Base-by-base conservation (phyloP, 2,888 invertebrate species). In the Limnephilus lunatus region DNA sequence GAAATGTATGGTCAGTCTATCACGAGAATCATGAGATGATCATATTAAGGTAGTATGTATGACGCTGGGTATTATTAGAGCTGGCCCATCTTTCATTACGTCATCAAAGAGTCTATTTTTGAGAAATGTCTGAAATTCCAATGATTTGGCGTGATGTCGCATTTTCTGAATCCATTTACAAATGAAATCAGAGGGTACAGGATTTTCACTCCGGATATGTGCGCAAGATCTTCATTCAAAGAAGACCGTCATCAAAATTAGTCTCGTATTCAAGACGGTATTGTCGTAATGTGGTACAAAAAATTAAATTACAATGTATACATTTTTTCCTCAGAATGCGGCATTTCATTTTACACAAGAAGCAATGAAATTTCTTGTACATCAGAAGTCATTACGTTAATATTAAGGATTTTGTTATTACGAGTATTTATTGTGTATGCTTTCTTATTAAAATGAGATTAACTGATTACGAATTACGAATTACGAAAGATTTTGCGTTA, bases 1-100 rank as follows among this genome's bases (percentile, higher is more conserved):
- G 82, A 82, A 82, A 82, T 82, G 30, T 82, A 25, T 1, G 82
- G 82, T 82, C 82, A 82, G 82, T 32, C 53, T 68, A 68, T 25
- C 53, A 68, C 25, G 53, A 68, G 25, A 53, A 68, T 25, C 53
- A 68, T 25, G 53, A 68, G 53, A 68, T 68, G 53, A 19, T 19
- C 25, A 68, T 68, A 44, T 7, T 44, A 12, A n/a, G 39, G 12
- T 68, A 25, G 3, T 7, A 68, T 68, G 14, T 25, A 68, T 19
- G 19, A 5, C 53, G 53, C 53, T 19, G 53, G 53, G 25, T 25
- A 68, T 68, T 39, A 39, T 39, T 68, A 68, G 53, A 53, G 15
- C 53, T 53, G 53, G 19, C 53, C 53, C 53, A 25, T 19, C 25
- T 48, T 25, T 25, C 53, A 68, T 68, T 68, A 68, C 53, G 14